Evolutionary conservation across 2,113 vertebrate species (phyloP), one percentile per base, ranked within the genome.

Genomic region (Melanocharis versteri): DNA sequence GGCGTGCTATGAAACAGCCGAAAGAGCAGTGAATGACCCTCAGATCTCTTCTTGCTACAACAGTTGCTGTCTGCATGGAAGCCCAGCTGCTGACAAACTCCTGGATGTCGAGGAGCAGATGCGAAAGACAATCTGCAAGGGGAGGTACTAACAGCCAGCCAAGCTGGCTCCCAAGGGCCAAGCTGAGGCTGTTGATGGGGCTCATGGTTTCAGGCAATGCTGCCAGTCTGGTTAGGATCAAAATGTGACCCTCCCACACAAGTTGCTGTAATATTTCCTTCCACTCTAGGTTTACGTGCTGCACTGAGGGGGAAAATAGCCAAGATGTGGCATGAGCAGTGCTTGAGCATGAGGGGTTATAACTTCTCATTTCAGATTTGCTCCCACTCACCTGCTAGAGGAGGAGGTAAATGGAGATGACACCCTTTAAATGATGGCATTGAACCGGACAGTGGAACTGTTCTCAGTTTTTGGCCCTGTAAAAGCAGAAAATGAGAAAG

Each of bases 1-100:
- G 35, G 7, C 4, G 2, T 68, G 48, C 35, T 0, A 5, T 50
- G 51, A 48, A 73, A 53, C 30, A 31, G 39, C 77, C 6, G 0
- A 61, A 66, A 81, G 50, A 81, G 65, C 50, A 57, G 28, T 13
- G 15, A 70, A 47, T 2, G 9, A 57, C 37, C 17, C 51, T 62
- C 47, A 19, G 40, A 47, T 56, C 11, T 84, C 30, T 64, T 56
- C 50, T 45, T 45, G 39, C 23, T 70, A 11, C 44, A 48, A 4
- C 15, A 42, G 37, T 35, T 4, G 5, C 39, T 68, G 18, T 37
- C 35, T 53, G 20, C 31, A 10, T 37, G 35, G 73, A 27, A 62
- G 23, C 47, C 28, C 78, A 47, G 51, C 82, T 73, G 45, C 77
- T 64, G 65, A 39, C 45, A 47, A 17, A 1, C 20, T 80, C 9